Evolutionary conservation across 2,113 vertebrate species (phyloP).

Genomic region (Apodemus sylvaticus): DNA sequence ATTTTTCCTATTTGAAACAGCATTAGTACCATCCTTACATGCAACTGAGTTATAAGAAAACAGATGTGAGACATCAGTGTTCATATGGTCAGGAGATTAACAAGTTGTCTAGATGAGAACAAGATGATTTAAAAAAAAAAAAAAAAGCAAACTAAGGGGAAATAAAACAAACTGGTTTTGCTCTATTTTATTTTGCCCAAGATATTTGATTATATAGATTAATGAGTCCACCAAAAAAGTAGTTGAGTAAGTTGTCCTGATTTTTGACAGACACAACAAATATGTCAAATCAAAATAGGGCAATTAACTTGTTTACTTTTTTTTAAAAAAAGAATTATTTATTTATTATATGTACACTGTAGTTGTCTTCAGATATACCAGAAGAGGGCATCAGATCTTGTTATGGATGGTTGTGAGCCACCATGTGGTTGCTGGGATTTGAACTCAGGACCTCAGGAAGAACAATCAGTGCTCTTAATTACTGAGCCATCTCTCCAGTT

Average conservation of each 20-base stretch:
- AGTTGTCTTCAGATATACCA: too few relatives aligned
- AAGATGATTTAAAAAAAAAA: background rate
- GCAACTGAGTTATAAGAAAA: background rate
- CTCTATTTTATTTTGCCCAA: constrained; percentile 26
- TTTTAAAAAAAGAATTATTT: too few relatives aligned
- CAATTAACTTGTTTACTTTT: constrained; percentile 3
- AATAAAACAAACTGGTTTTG: background rate
- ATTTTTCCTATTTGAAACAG: constrained; percentile 50
- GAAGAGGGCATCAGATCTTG: too few relatives aligned
- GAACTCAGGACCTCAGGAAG: too few relatives aligned
- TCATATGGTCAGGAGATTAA: constrained; percentile 30
- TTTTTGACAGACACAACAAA: constrained; percentile 1
- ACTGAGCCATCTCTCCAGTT: too few relatives aligned
- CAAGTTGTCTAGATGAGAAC: constrained; percentile 5
- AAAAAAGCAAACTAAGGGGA: constrained; percentile 50
- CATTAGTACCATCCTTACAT: constrained; percentile 19
- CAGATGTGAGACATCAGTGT: background rate
- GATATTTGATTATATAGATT: background rate
- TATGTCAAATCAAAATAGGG: background rate
- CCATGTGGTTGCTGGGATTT: too few relatives aligned
- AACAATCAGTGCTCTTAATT: too few relatives aligned
- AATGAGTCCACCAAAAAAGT: background rate
- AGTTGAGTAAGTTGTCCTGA: constrained; percentile 39
- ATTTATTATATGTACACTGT: too few relatives aligned
- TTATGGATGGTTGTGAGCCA: too few relatives aligned